Base-by-base conservation (phyloP, 2,888 invertebrate species). In the Reticulitermes lucifugus region DNA sequence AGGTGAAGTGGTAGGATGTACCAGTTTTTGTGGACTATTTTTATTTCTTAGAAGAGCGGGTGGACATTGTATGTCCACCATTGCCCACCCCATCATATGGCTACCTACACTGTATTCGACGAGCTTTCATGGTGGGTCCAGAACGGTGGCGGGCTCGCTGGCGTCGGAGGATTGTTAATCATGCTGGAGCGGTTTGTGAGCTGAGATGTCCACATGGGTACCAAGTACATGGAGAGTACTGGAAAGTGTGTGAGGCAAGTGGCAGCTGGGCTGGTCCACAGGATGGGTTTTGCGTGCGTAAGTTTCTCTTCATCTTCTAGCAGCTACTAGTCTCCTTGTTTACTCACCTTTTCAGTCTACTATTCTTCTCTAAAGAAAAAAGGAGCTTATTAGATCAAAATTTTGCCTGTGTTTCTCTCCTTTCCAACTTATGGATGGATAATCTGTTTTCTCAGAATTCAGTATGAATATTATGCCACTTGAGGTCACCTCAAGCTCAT, bases 161-260 rank as follows among this genome's bases (percentile, higher is more conserved):
- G 87, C 88, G 91, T 86, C 88, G 88, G 87, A 88, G 89, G 77
- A 89, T 90, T 60, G 89, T 90, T 60, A 92, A 92, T 89, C 90
- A 91, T 84, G 91, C 92, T 5, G 92, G 92, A 22, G 91, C 92
- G 43, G 91, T 91, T 87, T 93, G 93, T 88, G 90, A 90, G 86
- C 89, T 93, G 65, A 90, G 91, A 86, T 93, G 93, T 89, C 92
- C 91, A 35, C 88, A 88, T 55, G 91, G 91, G 43, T 92, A 90
- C 88, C 90, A 90, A 87, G 90, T 90, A 85, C 90, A 89, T 88
- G 93, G 91, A 87, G 91, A 90, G 87, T 92, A 91, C 89, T 90
- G 91, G 88, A 90, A 91, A 86, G 90, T 90, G 83, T 93, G 92
- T 88, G 91, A 89, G 73, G 88, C 89, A 12, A 90, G 90, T 85